Conservation (phyloP, 2,113 vertebrate species). For the Podocnemis expansa region DNA sequence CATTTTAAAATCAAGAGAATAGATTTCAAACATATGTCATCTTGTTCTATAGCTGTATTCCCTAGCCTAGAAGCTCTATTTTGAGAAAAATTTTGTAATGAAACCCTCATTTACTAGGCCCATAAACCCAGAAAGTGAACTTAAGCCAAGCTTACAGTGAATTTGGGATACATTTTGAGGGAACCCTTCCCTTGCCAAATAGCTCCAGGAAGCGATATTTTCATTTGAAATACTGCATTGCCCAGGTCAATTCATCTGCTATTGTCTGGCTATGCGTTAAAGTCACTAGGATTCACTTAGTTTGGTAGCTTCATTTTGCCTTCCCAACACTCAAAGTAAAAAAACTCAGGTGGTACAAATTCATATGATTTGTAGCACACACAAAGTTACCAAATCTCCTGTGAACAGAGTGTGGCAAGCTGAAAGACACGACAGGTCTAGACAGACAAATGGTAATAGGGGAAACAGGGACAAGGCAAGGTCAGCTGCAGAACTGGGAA, state of each 20-base stretch:
- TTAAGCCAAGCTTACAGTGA: not conserved
- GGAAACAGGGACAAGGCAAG: not conserved
- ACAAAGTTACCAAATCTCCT: not conserved
- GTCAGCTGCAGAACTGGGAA: not conserved
- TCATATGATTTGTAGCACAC: not conserved
- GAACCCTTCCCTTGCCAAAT: not conserved
- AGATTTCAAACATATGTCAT: too few species aligned
- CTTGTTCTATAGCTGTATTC: too few species aligned
- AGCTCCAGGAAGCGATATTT: not conserved
- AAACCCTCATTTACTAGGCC: too few species aligned
- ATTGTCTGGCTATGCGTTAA: not conserved
- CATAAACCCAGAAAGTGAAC: not conserved
- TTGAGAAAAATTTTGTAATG: too few species aligned
- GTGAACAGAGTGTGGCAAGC: not conserved
- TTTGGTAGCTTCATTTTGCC: not conserved
- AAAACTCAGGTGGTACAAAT: not conserved
- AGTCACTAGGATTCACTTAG: not conserved
- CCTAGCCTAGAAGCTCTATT: too few species aligned
- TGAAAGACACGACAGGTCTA: not conserved
- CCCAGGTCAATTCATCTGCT: not conserved
- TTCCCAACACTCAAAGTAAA: not conserved
- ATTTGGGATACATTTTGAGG: not conserved
- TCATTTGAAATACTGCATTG: not conserved
- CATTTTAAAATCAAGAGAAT: too few species aligned
- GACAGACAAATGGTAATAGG: not conserved